A percentile compares a stretch with the other conserved stretches of the same genome.
Conservation (phyloP, 2,113 vertebrate species). For the Entomyzon cyanotis region DNA sequence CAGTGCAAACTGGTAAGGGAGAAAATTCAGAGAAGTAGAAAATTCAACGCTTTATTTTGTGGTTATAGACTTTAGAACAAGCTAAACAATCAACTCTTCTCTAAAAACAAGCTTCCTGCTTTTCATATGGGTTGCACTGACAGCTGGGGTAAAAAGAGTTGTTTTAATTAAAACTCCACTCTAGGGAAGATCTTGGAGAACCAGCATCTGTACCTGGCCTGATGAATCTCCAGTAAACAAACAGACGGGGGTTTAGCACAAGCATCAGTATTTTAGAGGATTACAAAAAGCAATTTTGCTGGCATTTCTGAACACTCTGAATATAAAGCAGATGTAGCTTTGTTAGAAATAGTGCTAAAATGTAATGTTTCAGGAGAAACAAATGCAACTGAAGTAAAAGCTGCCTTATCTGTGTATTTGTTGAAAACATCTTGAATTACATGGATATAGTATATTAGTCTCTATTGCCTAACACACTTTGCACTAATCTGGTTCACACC, state of each 20-base stretch:
- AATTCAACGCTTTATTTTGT: neutral
- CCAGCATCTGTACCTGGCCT: constrained; percentile 56
- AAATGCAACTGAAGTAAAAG: neutral
- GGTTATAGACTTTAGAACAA: constrained; percentile 19
- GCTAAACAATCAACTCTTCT: neutral
- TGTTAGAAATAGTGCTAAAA: neutral
- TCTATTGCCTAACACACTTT: neutral
- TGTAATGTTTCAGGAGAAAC: neutral
- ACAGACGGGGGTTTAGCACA: constrained; percentile 13
- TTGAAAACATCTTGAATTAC: neutral
- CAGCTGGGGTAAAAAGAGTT: constrained; percentile 55
- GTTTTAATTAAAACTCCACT: constrained; percentile 66
- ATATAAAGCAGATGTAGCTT: constrained; percentile 21
- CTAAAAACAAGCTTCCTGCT: constrained; percentile 4
- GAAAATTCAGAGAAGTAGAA: neutral
- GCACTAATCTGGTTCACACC: neutral
- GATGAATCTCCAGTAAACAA: constrained; percentile 47
- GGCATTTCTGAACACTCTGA: constrained; percentile 20
- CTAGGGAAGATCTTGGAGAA: constrained; percentile 45
- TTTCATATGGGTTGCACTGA: constrained; percentile 8
- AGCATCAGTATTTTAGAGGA: neutral
- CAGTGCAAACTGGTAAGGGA: neutral
- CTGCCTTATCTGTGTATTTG: neutral
- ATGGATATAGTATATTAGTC: neutral
- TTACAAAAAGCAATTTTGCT: constrained; percentile 27